Evolutionary conservation across 1,140 invertebrate genomes (phyloP).

Genomic region (Samia ricini): DNA sequence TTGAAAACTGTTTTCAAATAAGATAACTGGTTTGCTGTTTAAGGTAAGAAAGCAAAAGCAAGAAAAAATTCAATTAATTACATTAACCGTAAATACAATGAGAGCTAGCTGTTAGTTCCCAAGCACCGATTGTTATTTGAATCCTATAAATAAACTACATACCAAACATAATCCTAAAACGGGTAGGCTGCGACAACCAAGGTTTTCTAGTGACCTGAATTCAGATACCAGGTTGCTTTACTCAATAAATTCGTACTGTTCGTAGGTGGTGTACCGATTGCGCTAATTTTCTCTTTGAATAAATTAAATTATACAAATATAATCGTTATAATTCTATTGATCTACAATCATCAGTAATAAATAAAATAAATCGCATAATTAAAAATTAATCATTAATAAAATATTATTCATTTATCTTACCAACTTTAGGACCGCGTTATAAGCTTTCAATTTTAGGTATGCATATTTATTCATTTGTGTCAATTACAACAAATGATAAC

Average conservation of each 20-base stretch:
- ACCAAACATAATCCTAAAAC: conserved; percentile 7
- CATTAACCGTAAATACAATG: neutral
- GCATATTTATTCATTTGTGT: too few species aligned
- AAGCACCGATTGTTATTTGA: neutral
- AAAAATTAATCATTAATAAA: neutral
- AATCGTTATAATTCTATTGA: too few species aligned
- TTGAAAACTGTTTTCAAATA: neutral
- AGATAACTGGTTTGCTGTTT: too few species aligned
- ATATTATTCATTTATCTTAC: too few species aligned
- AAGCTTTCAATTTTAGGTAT: too few species aligned
- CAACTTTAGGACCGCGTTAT: too few species aligned
- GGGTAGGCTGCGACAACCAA: conserved; percentile 7
- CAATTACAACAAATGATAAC: too few species aligned
- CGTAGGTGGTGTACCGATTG: conserved; percentile 6
- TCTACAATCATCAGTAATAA: neutral
- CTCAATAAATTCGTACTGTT: neutral
- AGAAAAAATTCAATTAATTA: too few species aligned
- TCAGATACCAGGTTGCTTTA: neutral
- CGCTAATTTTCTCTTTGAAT: conserved; percentile 4
- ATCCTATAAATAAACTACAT: conserved; percentile 10
- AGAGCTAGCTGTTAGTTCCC: neutral
- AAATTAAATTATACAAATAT: neutral
- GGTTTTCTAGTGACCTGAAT: conserved; percentile 14
- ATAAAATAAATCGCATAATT: neutral
- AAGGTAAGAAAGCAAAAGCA: too few species aligned